Base-by-base conservation (phyloP, 1,140 invertebrate species). In the Leptonema lineaticorne region DNA sequence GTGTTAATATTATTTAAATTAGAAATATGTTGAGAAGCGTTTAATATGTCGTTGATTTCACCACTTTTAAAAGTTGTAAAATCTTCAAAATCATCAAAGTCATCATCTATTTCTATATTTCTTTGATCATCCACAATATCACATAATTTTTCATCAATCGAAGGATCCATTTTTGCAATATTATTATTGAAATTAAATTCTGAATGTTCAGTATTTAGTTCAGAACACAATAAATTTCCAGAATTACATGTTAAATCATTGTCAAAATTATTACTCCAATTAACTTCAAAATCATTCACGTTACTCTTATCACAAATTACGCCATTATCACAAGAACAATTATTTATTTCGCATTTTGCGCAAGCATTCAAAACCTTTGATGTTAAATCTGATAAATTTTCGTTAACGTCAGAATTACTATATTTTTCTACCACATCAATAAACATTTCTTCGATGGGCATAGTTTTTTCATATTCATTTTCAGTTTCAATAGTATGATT, bases 51-150 rank as follows among this genome's bases (percentile, higher is more conserved):
- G n/a, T 24, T 45, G 18, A 26, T 41, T 4, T 70, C 58, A 1
- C 46, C 18, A 28, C 26, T 48, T 24, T 68, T 58, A 41, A 72
- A 72, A 41, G 70, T 59, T n/a, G 71, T 60, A 64, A 73, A 73
- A 59, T 73, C 68, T 48, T 70, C 68, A 63, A 73, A 73, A 62
- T 77, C 75, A 74, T 76, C 75, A 29, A 63, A 20, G 28, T 63
- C 20, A 30, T 46, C 59, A 11, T 63, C 60, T 16, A 29, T n/a
- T 8, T 22, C 48, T 3, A 7, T 3, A 27, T 53, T 22, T 2
- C 1, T 7, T 22, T 53, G 16, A n/a, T 9, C 6, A 53, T 53
- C 18, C 14, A 27, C 24, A 22, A 22, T 53, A 2, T 53, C 48
- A 3, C 24, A 11, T 20, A 22, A 53, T n/a, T 53, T 22, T n/a